Conservation (phyloP, 2,888 invertebrate genomes). For the Hanleya hanleyi region DNA sequence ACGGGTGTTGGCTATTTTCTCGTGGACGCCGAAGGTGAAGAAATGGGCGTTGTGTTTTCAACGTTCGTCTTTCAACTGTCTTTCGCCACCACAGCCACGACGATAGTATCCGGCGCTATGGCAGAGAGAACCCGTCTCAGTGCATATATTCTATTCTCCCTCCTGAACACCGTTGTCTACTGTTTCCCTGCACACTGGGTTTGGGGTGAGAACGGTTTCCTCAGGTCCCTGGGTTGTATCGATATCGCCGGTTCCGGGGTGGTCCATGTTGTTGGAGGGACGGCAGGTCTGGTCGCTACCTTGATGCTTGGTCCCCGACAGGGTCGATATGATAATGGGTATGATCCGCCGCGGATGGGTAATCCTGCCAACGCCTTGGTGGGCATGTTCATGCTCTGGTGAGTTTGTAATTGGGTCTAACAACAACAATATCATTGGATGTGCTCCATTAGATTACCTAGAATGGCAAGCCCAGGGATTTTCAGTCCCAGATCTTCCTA, state of each 20-base stretch:
- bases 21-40: constrained; percentile 68
- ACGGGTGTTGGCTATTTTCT: constrained; percentile 62
- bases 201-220: constrained; percentile 69
- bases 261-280: constrained; percentile 70
- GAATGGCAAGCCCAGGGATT: no score
- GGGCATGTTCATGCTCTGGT: constrained; percentile 71
- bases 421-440: no score
- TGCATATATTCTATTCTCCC: constrained; percentile 67
- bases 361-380: constrained; percentile 67
- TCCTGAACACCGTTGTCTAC: constrained; percentile 65
- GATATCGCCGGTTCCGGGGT: constrained; percentile 70
- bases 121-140: constrained; percentile 68
- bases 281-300: constrained; percentile 68
- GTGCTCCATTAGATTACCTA: no score
- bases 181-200: constrained; percentile 74
- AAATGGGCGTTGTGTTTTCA: constrained; percentile 57
- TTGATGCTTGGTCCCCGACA: constrained; percentile 63
- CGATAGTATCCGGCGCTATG: constrained; percentile 71
- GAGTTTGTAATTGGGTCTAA: no score
- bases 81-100: constrained; percentile 68
- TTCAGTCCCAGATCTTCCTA: no score
- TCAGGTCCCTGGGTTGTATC: constrained; percentile 45
- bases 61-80: constrained; percentile 68
- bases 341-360: constrained; percentile 44
- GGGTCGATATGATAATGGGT: constrained; percentile 55